phyloP scores from a whole-genome alignment of 2,888 invertebrate genomes.

The Watsonalla binaria region DNA sequence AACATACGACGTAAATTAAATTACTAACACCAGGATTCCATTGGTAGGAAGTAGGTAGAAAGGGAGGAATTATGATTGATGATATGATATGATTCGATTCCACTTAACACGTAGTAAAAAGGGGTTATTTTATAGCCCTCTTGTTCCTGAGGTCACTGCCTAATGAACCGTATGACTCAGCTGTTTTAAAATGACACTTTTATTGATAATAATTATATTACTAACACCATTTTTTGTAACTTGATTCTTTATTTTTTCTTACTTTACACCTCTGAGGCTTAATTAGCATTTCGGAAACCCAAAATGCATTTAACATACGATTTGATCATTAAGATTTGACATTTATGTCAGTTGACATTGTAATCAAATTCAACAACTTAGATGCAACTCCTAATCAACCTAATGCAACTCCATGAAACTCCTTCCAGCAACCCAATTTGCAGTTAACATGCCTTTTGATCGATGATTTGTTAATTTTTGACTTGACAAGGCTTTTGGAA shows the following conservation, averaged over 20 bases:
- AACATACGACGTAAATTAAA: slow-evolving; percentile 38
- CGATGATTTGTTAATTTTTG: no score
- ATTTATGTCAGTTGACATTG: no score
- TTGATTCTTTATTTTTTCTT: slow-evolving; percentile 6
- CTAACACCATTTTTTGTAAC: slow-evolving; percentile 17
- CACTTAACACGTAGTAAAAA: slow-evolving; percentile 74
- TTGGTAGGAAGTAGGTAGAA: slow-evolving; percentile 39
- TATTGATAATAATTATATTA: slow-evolving; percentile 38
- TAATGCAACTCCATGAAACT: no score
- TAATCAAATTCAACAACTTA: no score
- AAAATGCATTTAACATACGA: no score
- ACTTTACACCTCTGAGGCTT: neutral
- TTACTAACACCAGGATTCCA: slow-evolving; percentile 45
- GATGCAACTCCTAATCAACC: no score
- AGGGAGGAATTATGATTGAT: slow-evolving; percentile 73
- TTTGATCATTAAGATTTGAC: no score
- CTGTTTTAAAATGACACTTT: slow-evolving; percentile 54
- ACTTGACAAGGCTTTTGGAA: no score
- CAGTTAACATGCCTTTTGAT: no score
- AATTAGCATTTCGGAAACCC: no score
- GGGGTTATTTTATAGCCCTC: slow-evolving; percentile 73
- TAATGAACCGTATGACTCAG: slow-evolving; percentile 68
- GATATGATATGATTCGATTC: slow-evolving; percentile 72
- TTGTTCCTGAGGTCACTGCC: slow-evolving; percentile 67
- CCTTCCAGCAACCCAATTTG: no score